These are phyloP conservation scores for Acipenser ruthenus DNA, from an alignment of 2,797 vertebrate genomes.

Conservation along the genomic window DNA sequence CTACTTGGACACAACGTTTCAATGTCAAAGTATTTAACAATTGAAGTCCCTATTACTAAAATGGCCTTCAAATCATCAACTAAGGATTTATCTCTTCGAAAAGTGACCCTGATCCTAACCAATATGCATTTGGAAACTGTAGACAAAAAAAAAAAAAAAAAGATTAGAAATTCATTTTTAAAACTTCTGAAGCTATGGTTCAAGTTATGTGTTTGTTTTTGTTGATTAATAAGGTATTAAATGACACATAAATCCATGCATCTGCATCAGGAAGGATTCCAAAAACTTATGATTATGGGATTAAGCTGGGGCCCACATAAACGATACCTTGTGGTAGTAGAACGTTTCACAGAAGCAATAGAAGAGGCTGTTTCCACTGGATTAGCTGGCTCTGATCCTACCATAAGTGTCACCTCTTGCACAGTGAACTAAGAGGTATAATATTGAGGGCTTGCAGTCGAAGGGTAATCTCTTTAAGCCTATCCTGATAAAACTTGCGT, in stretches of 20 bases:
- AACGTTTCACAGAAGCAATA: conserved; percentile 16
- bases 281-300: conserved; percentile 15
- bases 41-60: too few species aligned
- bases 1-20: too few species aligned
- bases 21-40: too few species aligned
- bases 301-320: conserved; percentile 10
- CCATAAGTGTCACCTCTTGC: conserved; percentile 15
- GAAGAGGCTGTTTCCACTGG: conserved; percentile 16
- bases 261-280: not conserved
- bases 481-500: conserved; percentile 3
- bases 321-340: conserved; percentile 22
- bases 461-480: conserved; percentile 23
- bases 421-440: conserved; percentile 13
- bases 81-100: too few species aligned
- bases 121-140: too few species aligned
- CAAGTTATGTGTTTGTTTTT: too few species aligned
- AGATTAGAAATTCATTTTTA: too few species aligned
- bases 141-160: too few species aligned
- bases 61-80: too few species aligned
- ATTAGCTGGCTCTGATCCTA: conserved; percentile 22
- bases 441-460: not conserved
- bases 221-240: too few species aligned
- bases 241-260: not conserved
- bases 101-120: too few species aligned
- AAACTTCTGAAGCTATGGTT: too few species aligned